phyloP scores from a whole-genome alignment of 35 echinoderm and acorn worm species.

The Chiridota heheva region DNA sequence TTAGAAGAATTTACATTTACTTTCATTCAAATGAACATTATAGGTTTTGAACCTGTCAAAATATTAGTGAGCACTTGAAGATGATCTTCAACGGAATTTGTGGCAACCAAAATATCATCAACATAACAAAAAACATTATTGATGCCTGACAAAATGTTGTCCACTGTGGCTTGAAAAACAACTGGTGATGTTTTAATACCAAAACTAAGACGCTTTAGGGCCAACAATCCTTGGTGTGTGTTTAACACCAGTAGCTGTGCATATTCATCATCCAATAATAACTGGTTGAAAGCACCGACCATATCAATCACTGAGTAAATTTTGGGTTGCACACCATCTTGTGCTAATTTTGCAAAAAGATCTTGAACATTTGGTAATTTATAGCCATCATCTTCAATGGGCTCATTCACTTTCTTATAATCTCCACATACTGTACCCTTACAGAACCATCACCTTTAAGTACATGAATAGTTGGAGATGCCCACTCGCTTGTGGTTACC shows the following conservation, averaged over 20 bases:
- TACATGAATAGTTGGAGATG: not conserved
- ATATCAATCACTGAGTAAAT: slow-evolving; percentile 49
- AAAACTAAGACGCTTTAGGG: slow-evolving; percentile 22
- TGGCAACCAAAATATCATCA: slow-evolving; percentile 10
- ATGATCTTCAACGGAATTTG: not conserved
- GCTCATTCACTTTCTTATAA: not conserved
- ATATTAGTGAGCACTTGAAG: not conserved
- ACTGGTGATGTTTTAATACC: not conserved
- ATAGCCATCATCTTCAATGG: slow-evolving; percentile 1
- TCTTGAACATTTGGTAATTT: slow-evolving; percentile 35
- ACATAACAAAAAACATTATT: slow-evolving; percentile 41
- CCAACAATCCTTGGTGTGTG: slow-evolving; percentile 32
- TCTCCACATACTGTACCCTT: not conserved
- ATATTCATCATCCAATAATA: not conserved
- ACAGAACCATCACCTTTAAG: not conserved
- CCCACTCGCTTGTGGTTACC: no score
- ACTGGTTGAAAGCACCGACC: slow-evolving; percentile 18
- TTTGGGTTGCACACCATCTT: slow-evolving; percentile 27
- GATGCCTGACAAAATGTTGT: slow-evolving; percentile 28
- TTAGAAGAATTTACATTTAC: slow-evolving; percentile 18
- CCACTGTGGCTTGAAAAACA: slow-evolving; percentile 8
- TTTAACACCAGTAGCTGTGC: slow-evolving; percentile 24
- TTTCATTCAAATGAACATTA: not conserved
- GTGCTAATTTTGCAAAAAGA: slow-evolving; percentile 33
- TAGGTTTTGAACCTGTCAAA: not conserved